A percentile compares a stretch with the other conserved stretches of the same genome.
Evolutionary conservation across 2,113 vertebrate species (phyloP).

Genomic region (Riparia riparia): DNA sequence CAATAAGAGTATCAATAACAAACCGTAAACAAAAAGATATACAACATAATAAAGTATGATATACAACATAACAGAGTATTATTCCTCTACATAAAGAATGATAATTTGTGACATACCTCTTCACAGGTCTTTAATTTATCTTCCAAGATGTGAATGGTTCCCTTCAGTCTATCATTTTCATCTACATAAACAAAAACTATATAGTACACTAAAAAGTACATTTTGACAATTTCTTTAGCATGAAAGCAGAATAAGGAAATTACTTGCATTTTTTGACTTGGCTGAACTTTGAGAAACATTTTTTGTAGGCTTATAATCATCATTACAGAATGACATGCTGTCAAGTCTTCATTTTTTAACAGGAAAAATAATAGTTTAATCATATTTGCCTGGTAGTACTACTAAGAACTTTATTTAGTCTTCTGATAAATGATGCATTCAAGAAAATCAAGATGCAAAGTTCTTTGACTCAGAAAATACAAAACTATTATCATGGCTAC

Average conservation of each 20-base stretch:
- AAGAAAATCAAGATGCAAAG: neutral
- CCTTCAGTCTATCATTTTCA: constrained; percentile 79
- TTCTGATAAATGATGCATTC: neutral
- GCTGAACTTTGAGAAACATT: neutral
- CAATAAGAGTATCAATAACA: neutral
- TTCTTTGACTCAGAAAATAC: neutral
- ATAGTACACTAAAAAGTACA: neutral
- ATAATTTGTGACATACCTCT: constrained; percentile 59
- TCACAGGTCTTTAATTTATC: constrained; percentile 73
- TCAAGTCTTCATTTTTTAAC: neutral
- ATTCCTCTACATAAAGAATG: neutral
- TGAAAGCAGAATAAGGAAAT: neutral
- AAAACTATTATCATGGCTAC: neutral
- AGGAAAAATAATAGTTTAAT: neutral
- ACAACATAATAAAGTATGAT: neutral
- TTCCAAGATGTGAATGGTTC: constrained; percentile 61
- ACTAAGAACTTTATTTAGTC: neutral
- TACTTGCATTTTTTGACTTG: neutral
- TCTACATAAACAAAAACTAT: constrained; percentile 50
- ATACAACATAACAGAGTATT: too few relatives aligned
- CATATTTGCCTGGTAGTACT: neutral
- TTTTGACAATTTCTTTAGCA: neutral
- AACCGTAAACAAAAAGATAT: neutral
- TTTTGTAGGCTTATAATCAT: neutral
- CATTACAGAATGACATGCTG: neutral